phyloP scores from a whole-genome alignment of 2,797 vertebrate species.

The Eidolon dupreanum region DNA sequence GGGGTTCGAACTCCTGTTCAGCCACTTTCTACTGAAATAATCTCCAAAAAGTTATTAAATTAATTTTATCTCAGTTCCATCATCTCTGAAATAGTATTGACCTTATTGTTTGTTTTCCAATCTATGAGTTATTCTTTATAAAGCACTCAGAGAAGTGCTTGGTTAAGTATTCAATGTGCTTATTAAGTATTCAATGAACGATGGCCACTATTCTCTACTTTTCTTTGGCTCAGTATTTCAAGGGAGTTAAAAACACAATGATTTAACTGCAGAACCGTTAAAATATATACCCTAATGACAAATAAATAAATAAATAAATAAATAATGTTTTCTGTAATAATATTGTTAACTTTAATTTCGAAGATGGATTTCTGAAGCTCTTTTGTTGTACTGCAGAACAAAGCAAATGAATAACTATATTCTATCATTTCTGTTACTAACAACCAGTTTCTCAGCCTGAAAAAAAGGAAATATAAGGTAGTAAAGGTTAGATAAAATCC shows the following conservation, averaged over 20 bases:
- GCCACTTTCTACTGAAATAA: neutral
- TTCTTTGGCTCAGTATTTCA: neutral
- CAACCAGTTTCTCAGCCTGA: neutral
- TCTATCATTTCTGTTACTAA: neutral
- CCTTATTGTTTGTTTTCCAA: neutral
- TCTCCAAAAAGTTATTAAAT: neutral
- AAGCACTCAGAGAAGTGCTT: neutral
- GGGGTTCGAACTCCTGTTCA: neutral
- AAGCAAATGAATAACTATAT: neutral
- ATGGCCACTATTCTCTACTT: neutral
- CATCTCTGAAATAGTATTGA: neutral
- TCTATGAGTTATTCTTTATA: neutral
- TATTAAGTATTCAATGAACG: neutral
- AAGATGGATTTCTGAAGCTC: neutral
- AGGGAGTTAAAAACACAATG: neutral
- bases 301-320: no score
- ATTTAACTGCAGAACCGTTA: neutral
- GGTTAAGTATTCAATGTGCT: no score
- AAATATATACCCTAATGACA: neutral
- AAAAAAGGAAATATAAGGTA: neutral
- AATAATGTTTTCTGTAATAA: neutral
- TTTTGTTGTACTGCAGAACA: neutral
- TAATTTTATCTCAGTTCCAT: neutral
- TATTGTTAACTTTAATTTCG: neutral
- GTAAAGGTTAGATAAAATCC: neutral